Evolutionary conservation across 1,140 invertebrate genomes (phyloP).

Genomic region (Nomia melanderi): DNA sequence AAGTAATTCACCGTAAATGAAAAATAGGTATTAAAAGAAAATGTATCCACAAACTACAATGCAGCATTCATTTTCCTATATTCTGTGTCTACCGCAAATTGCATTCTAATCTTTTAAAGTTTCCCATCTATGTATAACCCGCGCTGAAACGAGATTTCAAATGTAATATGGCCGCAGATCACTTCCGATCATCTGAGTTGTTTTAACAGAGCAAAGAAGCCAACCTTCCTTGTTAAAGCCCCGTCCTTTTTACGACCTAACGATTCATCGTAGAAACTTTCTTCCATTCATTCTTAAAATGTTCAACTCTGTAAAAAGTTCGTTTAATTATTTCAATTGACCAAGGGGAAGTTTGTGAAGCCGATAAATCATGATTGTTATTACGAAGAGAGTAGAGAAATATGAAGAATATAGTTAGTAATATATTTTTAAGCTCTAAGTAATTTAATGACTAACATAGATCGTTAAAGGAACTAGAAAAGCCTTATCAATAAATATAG

Average conservation of each 20-base stretch:
- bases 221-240: background rate
- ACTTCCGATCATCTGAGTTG: conserved; percentile 16
- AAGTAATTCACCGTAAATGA: conserved; percentile 10
- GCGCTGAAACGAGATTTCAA: conserved; percentile 25
- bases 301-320: background rate
- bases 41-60: conserved; percentile 23
- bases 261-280: background rate
- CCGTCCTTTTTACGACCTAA: background rate
- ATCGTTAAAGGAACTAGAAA: too few relatives aligned
- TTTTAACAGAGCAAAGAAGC: conserved; percentile 5
- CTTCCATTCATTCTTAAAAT: background rate
- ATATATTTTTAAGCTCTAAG: too few relatives aligned
- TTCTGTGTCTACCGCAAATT: conserved; percentile 35
- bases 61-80: conserved; percentile 28
- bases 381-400: too few relatives aligned
- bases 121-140: conserved; percentile 12
- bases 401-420: too few relatives aligned
- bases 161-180: conserved; percentile 29
- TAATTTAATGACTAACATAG: too few relatives aligned
- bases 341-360: background rate
- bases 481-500: too few relatives aligned
- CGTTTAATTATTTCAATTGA: background rate
- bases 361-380: too few relatives aligned
- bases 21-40: conserved; percentile 29
- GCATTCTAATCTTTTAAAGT: conserved; percentile 39